phyloP scores from a whole-genome alignment of 2,113 vertebrate genomes.

The Globicephala melas region DNA sequence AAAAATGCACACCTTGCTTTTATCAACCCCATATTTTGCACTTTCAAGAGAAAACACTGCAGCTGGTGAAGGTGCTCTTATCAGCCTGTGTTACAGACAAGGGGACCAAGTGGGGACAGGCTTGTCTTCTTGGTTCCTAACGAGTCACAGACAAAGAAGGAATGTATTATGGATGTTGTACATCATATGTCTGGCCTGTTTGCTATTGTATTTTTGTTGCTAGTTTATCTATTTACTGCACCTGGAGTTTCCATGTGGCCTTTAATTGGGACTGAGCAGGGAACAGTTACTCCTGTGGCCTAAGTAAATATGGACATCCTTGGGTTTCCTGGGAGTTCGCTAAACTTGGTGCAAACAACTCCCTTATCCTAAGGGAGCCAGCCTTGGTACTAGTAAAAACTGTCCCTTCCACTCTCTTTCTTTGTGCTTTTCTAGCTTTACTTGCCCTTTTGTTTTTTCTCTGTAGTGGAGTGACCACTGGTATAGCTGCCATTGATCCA shows the following conservation, averaged over 20 bases:
- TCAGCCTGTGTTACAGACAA: constrained; percentile 40
- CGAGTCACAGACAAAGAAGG: background rate
- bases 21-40: constrained; percentile 35
- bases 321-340: background rate
- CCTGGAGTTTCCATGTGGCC: constrained; percentile 24
- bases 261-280: constrained; percentile 35
- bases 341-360: background rate
- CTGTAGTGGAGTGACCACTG: background rate
- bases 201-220: constrained; percentile 37
- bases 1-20: constrained; percentile 57
- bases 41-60: constrained; percentile 60
- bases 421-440: background rate
- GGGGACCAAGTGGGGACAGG: constrained; percentile 17
- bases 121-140: constrained; percentile 50
- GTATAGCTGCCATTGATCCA: background rate
- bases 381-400: background rate
- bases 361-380: background rate
- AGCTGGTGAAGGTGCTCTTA: constrained; percentile 37
- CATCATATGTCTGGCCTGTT: constrained; percentile 40
- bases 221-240: constrained; percentile 51
- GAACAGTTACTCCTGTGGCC: background rate
- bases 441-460: background rate
- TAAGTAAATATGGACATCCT: background rate
- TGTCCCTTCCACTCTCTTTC: background rate
- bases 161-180: constrained; percentile 37